Percentiles rank a stretch among this genome's conserved stretches.
phyloP scores from a whole-genome alignment of 2,797 vertebrate genomes.

The Sebastes variabilis region DNA sequence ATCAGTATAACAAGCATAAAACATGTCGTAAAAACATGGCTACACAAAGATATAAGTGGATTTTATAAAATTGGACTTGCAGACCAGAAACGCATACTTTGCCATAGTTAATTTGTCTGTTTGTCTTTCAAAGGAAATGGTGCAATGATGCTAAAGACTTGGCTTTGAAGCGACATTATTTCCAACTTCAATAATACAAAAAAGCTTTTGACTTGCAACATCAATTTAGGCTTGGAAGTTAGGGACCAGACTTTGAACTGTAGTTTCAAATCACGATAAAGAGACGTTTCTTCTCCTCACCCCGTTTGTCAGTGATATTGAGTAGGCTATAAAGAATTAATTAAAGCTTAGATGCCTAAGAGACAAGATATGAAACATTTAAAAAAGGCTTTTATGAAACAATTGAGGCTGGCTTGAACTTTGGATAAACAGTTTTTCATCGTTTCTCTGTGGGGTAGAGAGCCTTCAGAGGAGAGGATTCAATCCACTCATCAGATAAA shows the following conservation, averaged over 20 bases:
- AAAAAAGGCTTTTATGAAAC: constrained; percentile 38
- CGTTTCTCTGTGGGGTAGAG: constrained; percentile 29
- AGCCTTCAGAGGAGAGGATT: constrained; percentile 47
- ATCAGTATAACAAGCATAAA: constrained; percentile 44
- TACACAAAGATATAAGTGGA: not conserved
- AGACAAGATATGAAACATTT: constrained; percentile 31
- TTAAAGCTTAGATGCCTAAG: constrained; percentile 38
- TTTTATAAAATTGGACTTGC: constrained; percentile 2
- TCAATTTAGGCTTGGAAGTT: constrained; percentile 16
- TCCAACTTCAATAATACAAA: constrained; percentile 16
- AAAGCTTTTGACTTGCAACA: constrained; percentile 2
- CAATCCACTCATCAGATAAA: constrained; percentile 62
- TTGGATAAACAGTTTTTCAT: constrained; percentile 47
- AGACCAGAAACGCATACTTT: constrained; percentile 6
- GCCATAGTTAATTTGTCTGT: constrained; percentile 37
- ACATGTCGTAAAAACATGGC: constrained; percentile 18
- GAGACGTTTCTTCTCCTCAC: not conserved
- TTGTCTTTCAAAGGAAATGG: constrained; percentile 17
- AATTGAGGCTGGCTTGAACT: constrained; percentile 36
- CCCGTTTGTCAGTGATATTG: constrained; percentile 6
- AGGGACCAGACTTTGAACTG: constrained; percentile 10
- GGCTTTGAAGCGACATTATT: constrained; percentile 28
- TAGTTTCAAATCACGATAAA: constrained; percentile 22
- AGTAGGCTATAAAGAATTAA: constrained; percentile 42
- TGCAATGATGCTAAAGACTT: constrained; percentile 3